Base-by-base conservation (phyloP, 2,113 vertebrate species). In the Chauna torquata region DNA sequence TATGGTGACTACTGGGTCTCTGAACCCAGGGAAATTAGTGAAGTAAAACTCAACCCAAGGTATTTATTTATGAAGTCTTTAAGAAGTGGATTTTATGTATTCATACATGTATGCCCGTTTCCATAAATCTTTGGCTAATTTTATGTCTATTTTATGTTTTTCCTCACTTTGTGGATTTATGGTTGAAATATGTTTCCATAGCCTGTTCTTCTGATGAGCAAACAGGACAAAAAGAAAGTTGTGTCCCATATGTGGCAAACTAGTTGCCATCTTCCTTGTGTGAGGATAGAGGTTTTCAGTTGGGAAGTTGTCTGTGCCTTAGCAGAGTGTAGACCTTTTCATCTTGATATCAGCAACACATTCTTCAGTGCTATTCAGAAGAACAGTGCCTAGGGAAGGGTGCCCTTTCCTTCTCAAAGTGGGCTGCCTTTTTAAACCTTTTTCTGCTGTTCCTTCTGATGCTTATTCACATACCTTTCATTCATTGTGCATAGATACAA, bases 71-170 rank as follows among this genome's bases (percentile, higher is more conserved):
- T 3, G 32, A 45, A n/a, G 30, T 75, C 16, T 52, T 88, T 23
- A 71, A 71, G 23, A 8, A 42, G 11, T 11, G 12, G 19, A 44
- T 58, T 90, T 86, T 44, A 52, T 0, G 2, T 5, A n/a, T 45
- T 81, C 5, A 3, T 7, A 38, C 23, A 50, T 23, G 12, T 24
- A 50, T 61, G 88, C 64, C 44, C 49, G 4, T 49, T 95, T 72
- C 71, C 30, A 58, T 68, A 54, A 44, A 71, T 62, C 27, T 76
- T 85, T 44, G 16, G 36, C 13, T 44, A 71, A 70, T 12, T 32
- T 58, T 16, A n/a, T 36, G 23, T 1, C 4, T 52, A 13, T 44
- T 0, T 0, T n/a, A 49, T 5, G 23, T 34, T 82, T 82, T 75
- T 44, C n/a, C 12, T 66, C 8, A 36, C 25, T 38, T 38, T 61